These are phyloP conservation scores for Tringa solitaria DNA, from an alignment of 2,113 vertebrate species.

Conservation along the genomic window DNA sequence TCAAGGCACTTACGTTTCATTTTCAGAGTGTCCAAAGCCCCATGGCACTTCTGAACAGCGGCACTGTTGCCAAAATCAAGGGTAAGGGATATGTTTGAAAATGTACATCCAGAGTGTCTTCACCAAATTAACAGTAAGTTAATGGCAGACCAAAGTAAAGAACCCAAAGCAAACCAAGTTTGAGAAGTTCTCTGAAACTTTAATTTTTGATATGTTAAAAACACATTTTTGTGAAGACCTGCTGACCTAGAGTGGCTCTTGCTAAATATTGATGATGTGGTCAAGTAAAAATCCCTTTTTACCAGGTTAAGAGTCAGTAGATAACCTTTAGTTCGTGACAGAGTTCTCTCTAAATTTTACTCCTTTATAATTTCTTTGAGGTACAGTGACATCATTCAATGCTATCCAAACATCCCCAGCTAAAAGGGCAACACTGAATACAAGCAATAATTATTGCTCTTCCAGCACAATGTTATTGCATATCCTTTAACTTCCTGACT, in stretches of 20 bases:
- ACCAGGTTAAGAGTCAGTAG: not conserved
- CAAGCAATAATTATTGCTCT: not conserved
- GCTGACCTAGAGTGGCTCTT: not conserved
- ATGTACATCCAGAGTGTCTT: not conserved
- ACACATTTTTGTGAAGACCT: not conserved
- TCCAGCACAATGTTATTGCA: not conserved
- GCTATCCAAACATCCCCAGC: not conserved
- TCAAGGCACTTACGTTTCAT: not conserved
- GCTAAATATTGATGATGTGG: not conserved
- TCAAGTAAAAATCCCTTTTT: not conserved
- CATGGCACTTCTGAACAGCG: fast-evolving
- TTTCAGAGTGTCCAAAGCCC: not conserved
- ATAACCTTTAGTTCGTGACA: not conserved
- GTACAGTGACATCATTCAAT: not conserved
- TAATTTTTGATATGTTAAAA: not conserved
- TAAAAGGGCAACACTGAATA: not conserved
- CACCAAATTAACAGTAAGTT: not conserved
- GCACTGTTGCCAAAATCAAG: not conserved
- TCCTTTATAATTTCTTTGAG: not conserved
- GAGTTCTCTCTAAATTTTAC: not conserved
- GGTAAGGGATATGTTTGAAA: not conserved
- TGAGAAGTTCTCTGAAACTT: not conserved
- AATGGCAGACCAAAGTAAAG: not conserved
- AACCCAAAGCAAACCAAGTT: not conserved
- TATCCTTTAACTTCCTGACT: not conserved